Conservation (phyloP, 2,888 invertebrate species). For the Rhopalosiphum nymphaeae region DNA sequence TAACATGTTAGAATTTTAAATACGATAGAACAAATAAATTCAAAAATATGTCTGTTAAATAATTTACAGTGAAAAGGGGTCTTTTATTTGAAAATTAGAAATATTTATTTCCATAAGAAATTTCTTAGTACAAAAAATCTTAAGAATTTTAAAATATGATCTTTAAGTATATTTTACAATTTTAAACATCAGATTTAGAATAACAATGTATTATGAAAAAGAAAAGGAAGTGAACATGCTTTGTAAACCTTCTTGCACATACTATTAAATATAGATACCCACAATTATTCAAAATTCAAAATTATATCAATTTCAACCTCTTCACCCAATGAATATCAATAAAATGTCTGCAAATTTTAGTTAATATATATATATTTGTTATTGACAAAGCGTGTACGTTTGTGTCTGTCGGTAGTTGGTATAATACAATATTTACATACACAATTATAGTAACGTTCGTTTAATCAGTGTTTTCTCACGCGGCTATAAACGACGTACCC, state of each 20-base stretch:
- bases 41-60: too few species aligned
- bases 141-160: not conserved
- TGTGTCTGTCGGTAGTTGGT: not conserved
- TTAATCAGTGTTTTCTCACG: constrained; percentile 3
- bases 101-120: not conserved
- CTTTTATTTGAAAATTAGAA: too few species aligned
- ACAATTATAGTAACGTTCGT: not conserved
- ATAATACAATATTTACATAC: not conserved
- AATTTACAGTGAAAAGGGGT: too few species aligned
- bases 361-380: not conserved
- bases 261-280: not conserved
- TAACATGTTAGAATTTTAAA: too few species aligned
- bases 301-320: not conserved
- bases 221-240: not conserved
- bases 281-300: not conserved
- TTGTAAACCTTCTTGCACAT: not conserved
- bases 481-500: not conserved
- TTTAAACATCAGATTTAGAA: not conserved
- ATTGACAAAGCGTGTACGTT: not conserved
- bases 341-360: not conserved
- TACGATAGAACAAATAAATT: too few species aligned
- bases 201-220: not conserved
- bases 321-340: not conserved
- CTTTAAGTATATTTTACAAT: not conserved
- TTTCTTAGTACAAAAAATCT: not conserved